These are phyloP conservation scores for Platynereis dumerilii DNA, from an alignment of 2,888 invertebrate species.

Conservation along the genomic window DNA sequence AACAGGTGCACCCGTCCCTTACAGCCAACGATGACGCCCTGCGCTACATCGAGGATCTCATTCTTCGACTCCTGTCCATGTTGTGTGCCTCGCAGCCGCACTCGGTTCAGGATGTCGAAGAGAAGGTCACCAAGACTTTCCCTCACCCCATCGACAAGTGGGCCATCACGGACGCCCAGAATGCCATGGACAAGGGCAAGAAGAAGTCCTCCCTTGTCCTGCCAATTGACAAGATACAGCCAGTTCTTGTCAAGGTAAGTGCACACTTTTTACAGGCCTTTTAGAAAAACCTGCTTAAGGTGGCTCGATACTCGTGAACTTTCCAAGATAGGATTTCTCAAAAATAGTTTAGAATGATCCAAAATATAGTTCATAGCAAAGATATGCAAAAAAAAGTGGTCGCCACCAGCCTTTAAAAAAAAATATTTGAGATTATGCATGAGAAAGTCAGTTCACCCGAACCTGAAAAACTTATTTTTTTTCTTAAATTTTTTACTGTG, in stretches of 20 bases:
- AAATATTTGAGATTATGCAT: no score
- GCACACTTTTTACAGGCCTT: background rate
- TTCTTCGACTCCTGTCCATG: conserved; percentile 83
- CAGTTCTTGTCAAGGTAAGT: conserved; percentile 77
- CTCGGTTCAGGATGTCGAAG: conserved; percentile 79
- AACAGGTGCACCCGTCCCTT: conserved; percentile 66
- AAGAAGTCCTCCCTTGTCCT: conserved; percentile 75
- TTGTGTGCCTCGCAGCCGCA: conserved; percentile 73
- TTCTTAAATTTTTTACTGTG: no score
- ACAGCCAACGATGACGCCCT: conserved; percentile 83
- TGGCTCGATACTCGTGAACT: no score
- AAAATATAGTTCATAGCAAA: no score
- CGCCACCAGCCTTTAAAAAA: no score
- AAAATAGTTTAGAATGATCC: no score
- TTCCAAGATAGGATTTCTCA: no score
- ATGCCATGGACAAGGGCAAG: conserved; percentile 80
- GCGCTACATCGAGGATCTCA: conserved; percentile 89
- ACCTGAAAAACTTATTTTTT: no score
- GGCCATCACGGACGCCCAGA: conserved; percentile 89
- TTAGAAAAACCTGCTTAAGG: background rate
- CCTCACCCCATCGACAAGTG: conserved; percentile 94
- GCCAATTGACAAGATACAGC: conserved; percentile 89
- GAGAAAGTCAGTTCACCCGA: no score
- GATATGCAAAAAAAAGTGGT: no score
- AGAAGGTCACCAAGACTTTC: conserved; percentile 87